Conservation (phyloP, 1,140 invertebrate species). For the Trypoxylus dichotomus region DNA sequence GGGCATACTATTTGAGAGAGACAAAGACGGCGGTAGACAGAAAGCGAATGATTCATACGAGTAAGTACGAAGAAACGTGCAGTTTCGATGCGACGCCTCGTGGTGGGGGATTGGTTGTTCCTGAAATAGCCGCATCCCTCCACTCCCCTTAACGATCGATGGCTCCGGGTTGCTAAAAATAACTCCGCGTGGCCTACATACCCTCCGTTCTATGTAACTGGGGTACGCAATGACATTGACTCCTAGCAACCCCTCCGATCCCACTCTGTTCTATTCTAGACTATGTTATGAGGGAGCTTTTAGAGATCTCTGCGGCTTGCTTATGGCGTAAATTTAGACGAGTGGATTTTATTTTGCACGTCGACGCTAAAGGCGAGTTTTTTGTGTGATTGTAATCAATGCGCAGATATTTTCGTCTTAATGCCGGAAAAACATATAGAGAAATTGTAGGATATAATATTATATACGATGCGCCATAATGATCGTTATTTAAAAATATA, state of each 20-base stretch:
- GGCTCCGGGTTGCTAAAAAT: conserved; percentile 40
- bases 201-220: conserved; percentile 31
- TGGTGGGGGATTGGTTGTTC: conserved; percentile 35
- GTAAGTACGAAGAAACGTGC: conserved; percentile 1
- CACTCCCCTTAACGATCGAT: conserved; percentile 38
- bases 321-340: neutral
- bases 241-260: conserved; percentile 26
- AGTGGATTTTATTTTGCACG: neutral
- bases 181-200: conserved; percentile 42
- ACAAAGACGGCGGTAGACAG: neutral
- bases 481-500: too few species aligned
- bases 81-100: neutral
- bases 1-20: neutral
- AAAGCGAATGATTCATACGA: conserved; percentile 1
- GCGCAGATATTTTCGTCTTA: neutral
- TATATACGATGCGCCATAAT: too few species aligned
- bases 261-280: conserved; percentile 7
- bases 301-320: neutral
- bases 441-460: too few species aligned
- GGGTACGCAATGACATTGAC: conserved; percentile 40
- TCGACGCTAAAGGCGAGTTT: neutral
- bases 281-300: conserved; percentile 2
- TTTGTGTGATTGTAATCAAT: neutral
- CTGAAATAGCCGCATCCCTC: conserved; percentile 41
- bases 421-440: neutral